Evolutionary conservation across 2,113 vertebrate species (phyloP).

Genomic region (Rhinoderma darwinii): DNA sequence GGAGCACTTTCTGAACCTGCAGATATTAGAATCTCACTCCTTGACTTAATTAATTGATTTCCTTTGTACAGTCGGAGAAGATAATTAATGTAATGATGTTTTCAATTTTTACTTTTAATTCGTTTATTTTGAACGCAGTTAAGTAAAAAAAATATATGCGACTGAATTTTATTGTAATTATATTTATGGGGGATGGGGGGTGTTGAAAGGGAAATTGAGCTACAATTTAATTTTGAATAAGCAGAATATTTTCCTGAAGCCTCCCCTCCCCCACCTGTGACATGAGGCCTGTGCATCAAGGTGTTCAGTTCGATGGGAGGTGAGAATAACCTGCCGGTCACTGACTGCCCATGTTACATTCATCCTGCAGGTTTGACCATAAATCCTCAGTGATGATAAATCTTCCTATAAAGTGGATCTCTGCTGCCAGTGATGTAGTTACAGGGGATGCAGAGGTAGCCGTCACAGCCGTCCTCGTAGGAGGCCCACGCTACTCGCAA

Average conservation of each 20-base stretch:
- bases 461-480: too few species aligned
- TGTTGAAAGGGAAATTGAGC: neutral
- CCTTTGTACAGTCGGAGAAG: constrained; percentile 11
- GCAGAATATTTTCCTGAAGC: neutral
- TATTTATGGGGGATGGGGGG: neutral
- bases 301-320: neutral
- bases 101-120: neutral
- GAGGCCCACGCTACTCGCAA: too few species aligned
- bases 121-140: neutral
- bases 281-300: neutral
- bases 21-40: neutral
- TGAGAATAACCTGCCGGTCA: neutral
- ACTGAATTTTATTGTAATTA: neutral
- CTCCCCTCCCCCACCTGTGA: neutral
- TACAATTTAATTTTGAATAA: too few species aligned
- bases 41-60: constrained; percentile 5
- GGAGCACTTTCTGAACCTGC: neutral
- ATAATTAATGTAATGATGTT: constrained; percentile 33
- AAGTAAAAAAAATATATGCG: neutral
- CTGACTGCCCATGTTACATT: too few species aligned
- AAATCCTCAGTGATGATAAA: too few species aligned
- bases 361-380: too few species aligned
- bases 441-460: too few species aligned
- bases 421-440: too few species aligned
- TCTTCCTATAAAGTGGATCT: too few species aligned